Evolutionary conservation across 30 jellyfish, hydroid and myxozoan genomes (phyloP).

Genomic region (Pseudorhiza aurosa): DNA sequence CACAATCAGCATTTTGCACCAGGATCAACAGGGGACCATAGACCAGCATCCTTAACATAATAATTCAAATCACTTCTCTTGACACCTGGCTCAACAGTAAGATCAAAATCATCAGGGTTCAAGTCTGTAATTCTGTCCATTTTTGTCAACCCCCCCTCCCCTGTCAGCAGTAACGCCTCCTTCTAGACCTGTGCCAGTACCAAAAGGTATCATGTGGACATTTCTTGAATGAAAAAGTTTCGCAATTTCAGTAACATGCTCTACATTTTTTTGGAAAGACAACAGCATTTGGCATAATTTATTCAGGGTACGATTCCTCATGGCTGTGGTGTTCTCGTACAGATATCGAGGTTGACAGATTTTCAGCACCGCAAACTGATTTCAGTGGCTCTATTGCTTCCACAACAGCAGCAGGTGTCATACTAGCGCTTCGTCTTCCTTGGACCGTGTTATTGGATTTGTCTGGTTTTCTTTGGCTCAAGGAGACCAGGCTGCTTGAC

Average conservation of each 20-base stretch:
- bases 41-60: slow-evolving; percentile 72
- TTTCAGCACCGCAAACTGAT: slow-evolving; percentile 61
- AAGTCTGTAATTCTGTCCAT: slow-evolving; percentile 73
- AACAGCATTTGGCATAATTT: slow-evolving; percentile 61
- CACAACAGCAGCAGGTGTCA: slow-evolving; percentile 65
- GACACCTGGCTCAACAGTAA: slow-evolving; percentile 87
- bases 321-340: slow-evolving; percentile 84
- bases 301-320: slow-evolving; percentile 77
- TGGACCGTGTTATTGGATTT: too few relatives aligned
- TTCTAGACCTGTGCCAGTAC: slow-evolving; percentile 91
- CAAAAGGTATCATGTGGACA: slow-evolving; percentile 73
- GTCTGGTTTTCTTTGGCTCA: too few relatives aligned
- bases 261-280: slow-evolving; percentile 67
- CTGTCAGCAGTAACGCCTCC: slow-evolving; percentile 73
- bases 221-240: slow-evolving; percentile 52
- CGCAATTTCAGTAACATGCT: slow-evolving; percentile 78
- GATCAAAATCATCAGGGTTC: slow-evolving; percentile 81
- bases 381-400: slow-evolving; percentile 37
- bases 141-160: slow-evolving; percentile 63
- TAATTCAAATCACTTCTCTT: slow-evolving; percentile 65
- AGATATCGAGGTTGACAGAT: slow-evolving; percentile 67
- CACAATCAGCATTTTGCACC: slow-evolving; percentile 80
- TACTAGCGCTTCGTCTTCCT: too few relatives aligned
- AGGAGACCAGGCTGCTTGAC: too few relatives aligned
- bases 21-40: slow-evolving; percentile 89